Percentiles rank a stretch among this genome's conserved stretches.
These are phyloP conservation scores for Brevimyrus niger DNA, from an alignment of 2,113 vertebrate genomes.

Conservation along the genomic window DNA sequence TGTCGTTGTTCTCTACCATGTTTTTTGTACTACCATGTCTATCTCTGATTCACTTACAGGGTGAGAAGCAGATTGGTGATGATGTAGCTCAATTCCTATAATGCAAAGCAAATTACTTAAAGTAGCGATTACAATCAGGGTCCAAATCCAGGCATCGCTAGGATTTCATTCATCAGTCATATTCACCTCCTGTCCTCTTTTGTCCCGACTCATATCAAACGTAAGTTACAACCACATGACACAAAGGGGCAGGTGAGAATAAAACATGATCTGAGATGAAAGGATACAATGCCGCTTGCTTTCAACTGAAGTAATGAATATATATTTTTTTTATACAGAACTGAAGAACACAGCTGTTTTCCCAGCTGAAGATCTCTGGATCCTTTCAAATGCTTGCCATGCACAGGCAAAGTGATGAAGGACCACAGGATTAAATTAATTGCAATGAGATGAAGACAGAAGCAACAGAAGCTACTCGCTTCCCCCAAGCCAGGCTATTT, in stretches of 20 bases:
- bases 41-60: neutral
- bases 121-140: slow-evolving; percentile 11
- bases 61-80: neutral
- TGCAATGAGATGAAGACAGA: slow-evolving; percentile 5
- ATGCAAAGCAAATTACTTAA: slow-evolving; percentile 3
- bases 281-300: slow-evolving; percentile 56
- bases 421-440: slow-evolving; percentile 11
- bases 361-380: slow-evolving; percentile 24
- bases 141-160: slow-evolving; percentile 3
- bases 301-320: slow-evolving; percentile 44
- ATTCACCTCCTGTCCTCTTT: slow-evolving; percentile 18
- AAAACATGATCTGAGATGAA: slow-evolving; percentile 50
- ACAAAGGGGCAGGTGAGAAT: slow-evolving; percentile 54
- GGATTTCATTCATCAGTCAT: slow-evolving; percentile 27
- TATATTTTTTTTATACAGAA: slow-evolving; percentile 53
- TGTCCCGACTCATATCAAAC: slow-evolving; percentile 24
- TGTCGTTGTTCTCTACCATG: neutral
- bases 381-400: slow-evolving; percentile 10
- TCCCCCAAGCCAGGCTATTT: neutral
- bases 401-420: neutral
- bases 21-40: neutral
- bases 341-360: slow-evolving; percentile 17
- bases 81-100: slow-evolving; percentile 5
- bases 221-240: slow-evolving; percentile 36
- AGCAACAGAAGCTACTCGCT: neutral